Base-by-base conservation (phyloP, 2,113 vertebrate genomes). In the Tapirus terrestris region DNA sequence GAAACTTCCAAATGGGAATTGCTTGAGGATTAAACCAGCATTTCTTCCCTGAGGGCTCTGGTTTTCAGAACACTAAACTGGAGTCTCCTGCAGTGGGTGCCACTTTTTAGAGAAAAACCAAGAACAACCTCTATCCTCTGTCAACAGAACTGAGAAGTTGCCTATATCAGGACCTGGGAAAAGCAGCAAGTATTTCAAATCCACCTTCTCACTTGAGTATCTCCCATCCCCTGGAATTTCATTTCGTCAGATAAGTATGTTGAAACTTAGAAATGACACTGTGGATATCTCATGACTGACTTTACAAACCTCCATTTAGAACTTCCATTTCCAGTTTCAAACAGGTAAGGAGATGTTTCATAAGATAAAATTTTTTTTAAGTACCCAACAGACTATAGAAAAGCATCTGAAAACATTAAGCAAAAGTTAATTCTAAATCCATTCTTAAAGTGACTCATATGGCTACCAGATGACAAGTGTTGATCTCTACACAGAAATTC, bases 41-140 rank as follows among this genome's bases (percentile, higher is more conserved):
- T 63, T 81, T 72, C 82, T 89, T 65, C 33, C 56, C 21, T 3
- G 31, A 65, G 21, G 73, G 39, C 29, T 48, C 51, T 43, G 70
- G 84, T 63, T 84, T 92, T 89, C 56, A 58, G 25, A 87, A 76
- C 21, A 53, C 45, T 90, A 29, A 67, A 36, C 36, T 65, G 3
- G 9, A 60, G 17, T 73, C 86, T 90, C 73, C 48, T 20, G 8
- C 36, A 82, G 27, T 48, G 25, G 45, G 29, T 25, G 6, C 58
- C 56, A 21, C 45, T 45, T 93, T 96, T 68, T 67, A 80, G 33
- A 91, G 76, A 89, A 94, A 83, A 96, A 8, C 18, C 23, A 89
- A 73, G 61, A 67, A 86, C 14, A 43, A 8, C 9, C 14, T 83
- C 61, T 91, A 60, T 51, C 31, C 36, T 58, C 21, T 88, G 7